phyloP scores from a whole-genome alignment of 2,113 vertebrate species.

The Calypte anna region DNA sequence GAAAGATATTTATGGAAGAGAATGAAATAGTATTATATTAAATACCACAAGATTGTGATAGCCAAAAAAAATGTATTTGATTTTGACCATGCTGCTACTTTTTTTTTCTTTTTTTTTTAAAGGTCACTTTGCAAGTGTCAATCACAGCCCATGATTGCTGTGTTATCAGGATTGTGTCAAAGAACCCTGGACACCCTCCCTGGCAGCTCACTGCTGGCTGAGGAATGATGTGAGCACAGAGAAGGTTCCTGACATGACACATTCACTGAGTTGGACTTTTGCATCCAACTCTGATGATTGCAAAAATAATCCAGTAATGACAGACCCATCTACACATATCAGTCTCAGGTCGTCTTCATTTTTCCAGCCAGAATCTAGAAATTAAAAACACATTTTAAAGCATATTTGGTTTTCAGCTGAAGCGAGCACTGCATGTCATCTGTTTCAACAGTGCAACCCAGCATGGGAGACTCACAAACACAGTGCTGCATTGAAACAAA shows the following conservation, averaged over 20 bases:
- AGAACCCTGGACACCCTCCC: not conserved
- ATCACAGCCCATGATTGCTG: not conserved
- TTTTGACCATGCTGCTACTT: not conserved
- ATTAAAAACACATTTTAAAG: not conserved
- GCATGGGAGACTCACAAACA: not conserved
- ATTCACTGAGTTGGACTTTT: not conserved
- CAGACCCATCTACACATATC: not conserved
- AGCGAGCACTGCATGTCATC: not conserved
- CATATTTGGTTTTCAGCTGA: not conserved
- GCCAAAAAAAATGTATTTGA: not conserved
- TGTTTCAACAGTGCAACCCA: not conserved
- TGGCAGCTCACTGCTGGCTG: not conserved
- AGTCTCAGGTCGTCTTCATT: not conserved
- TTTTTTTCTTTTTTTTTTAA: not conserved
- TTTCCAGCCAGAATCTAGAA: not conserved
- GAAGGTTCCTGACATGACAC: not conserved
- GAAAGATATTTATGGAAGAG: not conserved
- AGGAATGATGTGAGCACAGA: not conserved
- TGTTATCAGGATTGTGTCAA: not conserved
- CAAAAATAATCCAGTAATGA: not conserved
- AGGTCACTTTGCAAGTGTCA: conserved; percentile 12
- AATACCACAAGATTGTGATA: not conserved
- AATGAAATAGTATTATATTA: not conserved
- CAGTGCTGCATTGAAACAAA: not conserved
- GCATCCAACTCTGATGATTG: not conserved